A percentile compares a stretch with the other conserved stretches of the same genome.
Conservation (phyloP, 2,113 vertebrate genomes). For the Tenrec ecaudatus region DNA sequence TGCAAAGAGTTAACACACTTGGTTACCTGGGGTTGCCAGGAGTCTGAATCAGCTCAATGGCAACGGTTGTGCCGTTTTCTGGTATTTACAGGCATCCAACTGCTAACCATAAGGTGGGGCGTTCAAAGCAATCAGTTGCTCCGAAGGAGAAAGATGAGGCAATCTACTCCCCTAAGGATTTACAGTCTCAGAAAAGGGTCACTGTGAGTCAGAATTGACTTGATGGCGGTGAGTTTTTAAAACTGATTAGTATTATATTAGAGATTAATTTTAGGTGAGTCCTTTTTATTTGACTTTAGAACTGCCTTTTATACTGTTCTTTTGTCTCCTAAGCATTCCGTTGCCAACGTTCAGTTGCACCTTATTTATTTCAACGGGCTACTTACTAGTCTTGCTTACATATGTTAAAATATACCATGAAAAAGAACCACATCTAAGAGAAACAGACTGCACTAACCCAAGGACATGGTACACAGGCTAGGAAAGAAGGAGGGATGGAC, state of each 20-base stretch:
- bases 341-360: not conserved
- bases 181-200: not conserved
- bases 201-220: not conserved
- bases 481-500: too few species aligned
- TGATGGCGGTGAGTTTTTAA: not conserved
- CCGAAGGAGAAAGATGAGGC: too few species aligned
- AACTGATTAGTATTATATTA: not conserved
- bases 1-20: not conserved
- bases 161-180: too few species aligned
- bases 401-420: constrained; percentile 32
- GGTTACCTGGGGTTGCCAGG: too few species aligned
- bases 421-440: not conserved
- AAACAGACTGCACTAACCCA: too few species aligned
- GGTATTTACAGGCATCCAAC: too few species aligned
- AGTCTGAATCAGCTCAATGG: too few species aligned
- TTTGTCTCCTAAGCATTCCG: not conserved
- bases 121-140: too few species aligned
- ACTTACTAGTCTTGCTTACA: not conserved
- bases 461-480: too few species aligned
- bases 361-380: not conserved
- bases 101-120: not conserved
- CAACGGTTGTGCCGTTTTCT: too few species aligned
- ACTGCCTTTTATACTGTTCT: not conserved
- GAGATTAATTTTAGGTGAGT: not conserved
- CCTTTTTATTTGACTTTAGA: not conserved